Conservation (phyloP, 2,113 vertebrate genomes). For the Mystacornis crossleyi region DNA sequence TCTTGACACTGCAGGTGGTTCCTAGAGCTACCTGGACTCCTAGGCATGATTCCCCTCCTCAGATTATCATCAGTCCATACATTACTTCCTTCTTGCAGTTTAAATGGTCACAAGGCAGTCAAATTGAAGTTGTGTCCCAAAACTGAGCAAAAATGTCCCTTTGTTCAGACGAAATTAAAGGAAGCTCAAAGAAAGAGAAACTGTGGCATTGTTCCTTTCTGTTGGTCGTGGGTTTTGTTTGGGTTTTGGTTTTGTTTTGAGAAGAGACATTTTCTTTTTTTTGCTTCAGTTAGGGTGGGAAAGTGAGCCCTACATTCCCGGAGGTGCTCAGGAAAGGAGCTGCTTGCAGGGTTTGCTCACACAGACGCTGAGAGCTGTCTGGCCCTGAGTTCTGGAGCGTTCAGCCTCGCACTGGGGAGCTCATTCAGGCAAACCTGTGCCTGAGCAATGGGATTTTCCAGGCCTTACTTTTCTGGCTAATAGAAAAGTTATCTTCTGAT, state of each 20-base stretch:
- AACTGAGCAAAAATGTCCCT: neutral
- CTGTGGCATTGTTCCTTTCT: neutral
- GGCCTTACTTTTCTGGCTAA: neutral
- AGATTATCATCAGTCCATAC: neutral
- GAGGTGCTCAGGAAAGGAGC: neutral
- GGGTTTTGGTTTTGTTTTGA: neutral
- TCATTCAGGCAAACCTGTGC: neutral
- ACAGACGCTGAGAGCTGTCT: neutral
- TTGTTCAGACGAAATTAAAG: neutral
- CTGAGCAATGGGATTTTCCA: neutral
- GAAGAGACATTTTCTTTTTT: neutral
- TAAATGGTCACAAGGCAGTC: too few relatives aligned
- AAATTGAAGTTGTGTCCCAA: neutral
- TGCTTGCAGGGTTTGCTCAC: neutral
- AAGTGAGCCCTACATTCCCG: neutral
- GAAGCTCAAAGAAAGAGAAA: neutral
- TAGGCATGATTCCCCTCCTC: neutral
- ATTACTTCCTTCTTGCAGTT: neutral
- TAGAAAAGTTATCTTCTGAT: neutral
- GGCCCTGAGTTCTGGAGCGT: fast-evolving
- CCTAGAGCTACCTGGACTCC: neutral
- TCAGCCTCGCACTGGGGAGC: neutral
- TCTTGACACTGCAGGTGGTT: neutral
- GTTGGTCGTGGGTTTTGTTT: neutral
- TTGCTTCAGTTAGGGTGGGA: fast-evolving